Evolutionary conservation across 53 echinoderm and acorn worm species (phyloP).

Genomic region (Paelopatides confundens): DNA sequence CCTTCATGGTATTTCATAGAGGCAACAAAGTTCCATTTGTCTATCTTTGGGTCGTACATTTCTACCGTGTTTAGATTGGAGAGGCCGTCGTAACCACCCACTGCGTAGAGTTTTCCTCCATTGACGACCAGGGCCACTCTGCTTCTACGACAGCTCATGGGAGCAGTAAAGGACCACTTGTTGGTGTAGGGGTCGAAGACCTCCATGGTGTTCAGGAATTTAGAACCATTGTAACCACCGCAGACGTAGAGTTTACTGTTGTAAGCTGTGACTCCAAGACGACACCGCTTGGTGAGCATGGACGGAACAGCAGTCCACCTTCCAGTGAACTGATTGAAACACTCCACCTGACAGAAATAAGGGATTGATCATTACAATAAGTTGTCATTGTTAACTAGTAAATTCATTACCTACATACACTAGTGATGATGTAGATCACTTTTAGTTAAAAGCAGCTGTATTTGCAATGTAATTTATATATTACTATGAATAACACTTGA

Average conservation of each 20-base stretch:
- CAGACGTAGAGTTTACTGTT: constrained; percentile 96
- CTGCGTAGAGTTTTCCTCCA: constrained; percentile 87
- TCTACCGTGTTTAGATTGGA: constrained; percentile 94
- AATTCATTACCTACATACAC: too few species aligned
- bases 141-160: constrained; percentile 91
- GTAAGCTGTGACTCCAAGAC: constrained; percentile 92
- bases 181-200: constrained; percentile 91
- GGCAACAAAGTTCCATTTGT: constrained; percentile 81
- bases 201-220: constrained; percentile 95
- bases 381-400: too few species aligned
- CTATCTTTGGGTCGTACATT: constrained; percentile 76
- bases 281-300: constrained; percentile 93
- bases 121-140: constrained; percentile 95
- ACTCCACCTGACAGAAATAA: constrained; percentile 79
- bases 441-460: too few species aligned
- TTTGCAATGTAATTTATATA: too few species aligned
- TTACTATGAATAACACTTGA: too few species aligned
- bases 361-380: background rate
- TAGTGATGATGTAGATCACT: too few species aligned
- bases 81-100: constrained; percentile 94
- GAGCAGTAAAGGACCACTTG: constrained; percentile 83
- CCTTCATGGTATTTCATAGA: constrained; percentile 93
- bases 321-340: constrained; percentile 97
- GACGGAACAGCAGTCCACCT: constrained; percentile 94
- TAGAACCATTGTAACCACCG: constrained; percentile 95